Evolutionary conservation across 2,797 vertebrate species (phyloP).

Genomic region (Gadopsis bispinosus): DNA sequence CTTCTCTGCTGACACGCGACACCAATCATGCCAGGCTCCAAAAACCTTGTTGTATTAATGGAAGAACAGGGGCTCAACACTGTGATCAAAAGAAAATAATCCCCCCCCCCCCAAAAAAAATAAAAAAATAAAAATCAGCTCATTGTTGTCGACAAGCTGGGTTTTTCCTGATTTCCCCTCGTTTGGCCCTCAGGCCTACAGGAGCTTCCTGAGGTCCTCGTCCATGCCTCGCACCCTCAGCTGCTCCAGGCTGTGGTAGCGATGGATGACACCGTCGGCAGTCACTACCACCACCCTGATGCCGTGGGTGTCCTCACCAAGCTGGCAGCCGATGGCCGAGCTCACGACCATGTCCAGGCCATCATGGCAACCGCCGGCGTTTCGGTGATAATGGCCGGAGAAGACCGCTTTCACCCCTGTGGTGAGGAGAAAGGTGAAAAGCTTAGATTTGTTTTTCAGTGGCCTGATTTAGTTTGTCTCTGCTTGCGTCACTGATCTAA

Average conservation of each 20-base stretch:
- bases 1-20: not conserved
- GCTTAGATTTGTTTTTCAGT: not conserved
- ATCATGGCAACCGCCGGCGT: conserved; percentile 89
- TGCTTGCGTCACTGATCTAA: conserved; percentile 12
- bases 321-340: conserved; percentile 96
- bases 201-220: conserved; percentile 86
- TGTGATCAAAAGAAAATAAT: not conserved
- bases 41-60: not conserved
- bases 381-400: conserved; percentile 95
- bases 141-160: not conserved
- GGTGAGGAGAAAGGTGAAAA: conserved; percentile 3
- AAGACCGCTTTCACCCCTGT: conserved; percentile 94
- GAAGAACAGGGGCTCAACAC: conserved; percentile 8
- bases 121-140: not conserved
- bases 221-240: conserved; percentile 85
- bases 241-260: conserved; percentile 90
- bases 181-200: conserved; percentile 61
- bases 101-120: not conserved
- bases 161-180: not conserved
- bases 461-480: not conserved
- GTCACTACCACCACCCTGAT: conserved; percentile 93
- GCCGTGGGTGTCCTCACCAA: conserved; percentile 91
- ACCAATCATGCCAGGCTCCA: not conserved
- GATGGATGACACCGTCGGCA: conserved; percentile 86
- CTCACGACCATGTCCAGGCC: conserved; percentile 95